These are phyloP conservation scores for Dermochelys coriacea DNA, from an alignment of 2,797 vertebrate species.

Conservation along the genomic window DNA sequence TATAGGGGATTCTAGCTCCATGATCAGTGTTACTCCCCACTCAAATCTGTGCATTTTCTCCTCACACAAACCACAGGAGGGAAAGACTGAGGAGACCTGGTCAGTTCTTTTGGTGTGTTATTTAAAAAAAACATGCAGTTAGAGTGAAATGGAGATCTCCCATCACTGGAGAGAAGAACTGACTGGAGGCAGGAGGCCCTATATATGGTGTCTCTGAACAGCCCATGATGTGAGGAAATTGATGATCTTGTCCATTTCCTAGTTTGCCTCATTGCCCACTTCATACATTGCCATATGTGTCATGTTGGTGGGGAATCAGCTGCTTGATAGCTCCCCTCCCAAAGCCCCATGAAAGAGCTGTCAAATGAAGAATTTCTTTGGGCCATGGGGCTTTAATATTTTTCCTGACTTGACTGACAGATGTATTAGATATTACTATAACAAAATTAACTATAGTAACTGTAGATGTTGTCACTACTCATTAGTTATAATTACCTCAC, in stretches of 20 bases:
- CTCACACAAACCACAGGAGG: not conserved
- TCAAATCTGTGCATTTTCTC: not conserved
- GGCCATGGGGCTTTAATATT: rapidly evolving
- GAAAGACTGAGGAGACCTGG: not conserved
- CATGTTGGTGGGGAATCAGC: not conserved
- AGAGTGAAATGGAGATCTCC: not conserved
- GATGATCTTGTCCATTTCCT: not conserved
- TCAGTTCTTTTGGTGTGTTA: not conserved
- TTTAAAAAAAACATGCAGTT: not conserved
- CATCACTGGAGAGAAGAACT: not conserved
- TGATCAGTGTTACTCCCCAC: rapidly evolving
- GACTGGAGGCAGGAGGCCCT: too few species aligned
- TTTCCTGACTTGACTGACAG: not conserved
- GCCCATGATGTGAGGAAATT: not conserved
- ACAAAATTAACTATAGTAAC: not conserved
- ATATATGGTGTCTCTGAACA: not conserved
- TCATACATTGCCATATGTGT: not conserved
- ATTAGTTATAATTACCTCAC: not conserved
- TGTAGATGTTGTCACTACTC: not conserved
- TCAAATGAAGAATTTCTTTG: not conserved
- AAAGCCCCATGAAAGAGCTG: not conserved
- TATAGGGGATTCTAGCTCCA: not conserved
- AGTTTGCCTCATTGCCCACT: not conserved
- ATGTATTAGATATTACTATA: not conserved
- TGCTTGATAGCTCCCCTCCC: not conserved